These are phyloP conservation scores for Watsonalla cultraria DNA, from an alignment of 2,888 invertebrate genomes.

Conservation along the genomic window DNA sequence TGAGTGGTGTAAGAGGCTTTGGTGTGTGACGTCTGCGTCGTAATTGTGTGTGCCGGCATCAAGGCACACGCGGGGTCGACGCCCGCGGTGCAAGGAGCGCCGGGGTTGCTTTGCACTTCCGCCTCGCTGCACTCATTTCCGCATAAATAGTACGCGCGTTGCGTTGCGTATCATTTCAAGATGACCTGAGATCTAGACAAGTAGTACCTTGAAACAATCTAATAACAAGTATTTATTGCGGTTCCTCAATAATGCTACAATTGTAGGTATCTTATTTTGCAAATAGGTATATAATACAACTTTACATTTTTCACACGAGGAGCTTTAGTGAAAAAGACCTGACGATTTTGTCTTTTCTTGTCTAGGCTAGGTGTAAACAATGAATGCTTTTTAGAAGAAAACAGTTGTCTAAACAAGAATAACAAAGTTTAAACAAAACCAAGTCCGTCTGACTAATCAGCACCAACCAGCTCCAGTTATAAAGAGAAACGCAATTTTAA, in stretches of 20 bases:
- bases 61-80: constrained; percentile 54
- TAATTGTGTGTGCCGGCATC: constrained; percentile 19
- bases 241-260: no score
- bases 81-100: constrained; percentile 43
- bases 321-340: no score
- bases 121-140: constrained; percentile 73
- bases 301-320: no score
- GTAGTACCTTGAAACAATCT: neutral
- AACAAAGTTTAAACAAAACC: constrained; percentile 24
- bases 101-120: constrained; percentile 72
- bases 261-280: no score
- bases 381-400: neutral
- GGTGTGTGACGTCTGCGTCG: constrained; percentile 15
- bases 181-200: constrained; percentile 27
- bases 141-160: constrained; percentile 65
- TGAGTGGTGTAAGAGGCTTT: constrained; percentile 18
- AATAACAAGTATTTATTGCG: no score
- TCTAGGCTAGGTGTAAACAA: neutral
- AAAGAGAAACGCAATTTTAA: constrained; percentile 68
- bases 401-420: constrained; percentile 9
- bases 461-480: constrained; percentile 50
- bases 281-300: no score
- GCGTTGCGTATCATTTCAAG: constrained; percentile 44
- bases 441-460: constrained; percentile 51
- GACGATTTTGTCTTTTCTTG: neutral